Evolutionary conservation across 2,888 invertebrate species (phyloP).

Genomic region (Chelonus formosanus): DNA sequence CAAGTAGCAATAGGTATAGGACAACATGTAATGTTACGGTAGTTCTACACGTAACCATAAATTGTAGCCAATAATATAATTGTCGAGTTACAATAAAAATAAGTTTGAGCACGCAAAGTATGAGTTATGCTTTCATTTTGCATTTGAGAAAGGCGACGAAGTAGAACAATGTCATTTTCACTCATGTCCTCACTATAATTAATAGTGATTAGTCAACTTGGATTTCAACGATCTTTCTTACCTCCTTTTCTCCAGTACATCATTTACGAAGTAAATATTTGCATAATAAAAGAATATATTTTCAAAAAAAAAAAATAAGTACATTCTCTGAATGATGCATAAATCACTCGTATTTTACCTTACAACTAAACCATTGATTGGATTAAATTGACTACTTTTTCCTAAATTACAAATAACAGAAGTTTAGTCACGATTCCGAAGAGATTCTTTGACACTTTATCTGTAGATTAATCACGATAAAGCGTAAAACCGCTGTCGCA

Average conservation of each 20-base stretch:
- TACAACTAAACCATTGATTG: neutral
- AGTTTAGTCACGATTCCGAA: neutral
- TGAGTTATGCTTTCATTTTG: conserved; percentile 24
- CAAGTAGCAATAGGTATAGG: neutral
- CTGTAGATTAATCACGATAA: conserved; percentile 33
- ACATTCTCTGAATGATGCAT: no score
- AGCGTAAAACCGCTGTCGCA: conserved; percentile 1
- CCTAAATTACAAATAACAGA: neutral
- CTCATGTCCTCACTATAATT: conserved; percentile 13
- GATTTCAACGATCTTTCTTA: neutral
- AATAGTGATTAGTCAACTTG: neutral
- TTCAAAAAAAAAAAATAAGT: no score
- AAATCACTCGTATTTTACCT: neutral
- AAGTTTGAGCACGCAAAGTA: conserved; percentile 40
- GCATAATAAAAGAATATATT: no score
- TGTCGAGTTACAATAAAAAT: conserved; percentile 42
- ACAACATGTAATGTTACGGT: conserved; percentile 34
- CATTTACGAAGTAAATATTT: no score
- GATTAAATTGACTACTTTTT: neutral
- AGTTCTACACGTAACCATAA: conserved; percentile 43
- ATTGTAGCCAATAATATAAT: conserved; percentile 46
- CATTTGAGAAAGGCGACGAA: conserved; percentile 11
- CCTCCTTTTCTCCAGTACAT: no score
- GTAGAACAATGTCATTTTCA: conserved; percentile 15
- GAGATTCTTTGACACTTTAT: conserved; percentile 23